A percentile compares a stretch with the other conserved stretches of the same genome.
Evolutionary conservation across 2,113 vertebrate genomes (phyloP).

Genomic region (Ciconia maguari): DNA sequence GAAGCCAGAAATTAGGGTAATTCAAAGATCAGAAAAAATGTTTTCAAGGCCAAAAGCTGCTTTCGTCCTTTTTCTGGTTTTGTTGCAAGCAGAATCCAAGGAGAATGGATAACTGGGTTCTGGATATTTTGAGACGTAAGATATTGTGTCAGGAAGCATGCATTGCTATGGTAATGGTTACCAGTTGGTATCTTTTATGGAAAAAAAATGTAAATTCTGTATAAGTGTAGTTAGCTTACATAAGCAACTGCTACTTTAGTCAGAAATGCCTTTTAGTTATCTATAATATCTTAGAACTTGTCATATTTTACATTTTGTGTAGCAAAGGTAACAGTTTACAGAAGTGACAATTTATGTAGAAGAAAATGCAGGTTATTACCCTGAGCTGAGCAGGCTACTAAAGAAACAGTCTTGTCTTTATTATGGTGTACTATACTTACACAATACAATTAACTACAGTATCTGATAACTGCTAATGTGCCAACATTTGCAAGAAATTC

Average conservation of each 20-base stretch:
- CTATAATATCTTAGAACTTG: background rate
- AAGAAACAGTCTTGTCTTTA: background rate
- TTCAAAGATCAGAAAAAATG: background rate
- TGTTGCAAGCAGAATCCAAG: background rate
- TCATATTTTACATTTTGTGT: background rate
- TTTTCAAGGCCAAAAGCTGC: background rate
- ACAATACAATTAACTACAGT: background rate
- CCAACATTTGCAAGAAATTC: background rate
- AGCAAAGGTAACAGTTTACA: background rate
- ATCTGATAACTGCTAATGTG: background rate
- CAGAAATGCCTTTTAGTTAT: background rate
- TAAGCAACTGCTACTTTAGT: conserved; percentile 45
- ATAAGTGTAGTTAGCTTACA: conserved; percentile 26
- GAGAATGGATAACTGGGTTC: background rate
- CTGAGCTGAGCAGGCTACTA: background rate
- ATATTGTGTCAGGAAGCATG: background rate
- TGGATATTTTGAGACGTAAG: conserved; percentile 14
- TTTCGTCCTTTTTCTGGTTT: background rate
- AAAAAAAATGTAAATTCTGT: background rate
- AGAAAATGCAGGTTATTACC: background rate
- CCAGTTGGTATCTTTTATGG: conserved; percentile 57
- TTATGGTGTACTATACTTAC: background rate
- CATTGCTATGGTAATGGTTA: conserved; percentile 68
- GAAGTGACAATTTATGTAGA: background rate
- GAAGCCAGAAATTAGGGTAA: background rate